Evolutionary conservation across 2,888 invertebrate species (phyloP).

Genomic region (Tryphoninae sp.): DNA sequence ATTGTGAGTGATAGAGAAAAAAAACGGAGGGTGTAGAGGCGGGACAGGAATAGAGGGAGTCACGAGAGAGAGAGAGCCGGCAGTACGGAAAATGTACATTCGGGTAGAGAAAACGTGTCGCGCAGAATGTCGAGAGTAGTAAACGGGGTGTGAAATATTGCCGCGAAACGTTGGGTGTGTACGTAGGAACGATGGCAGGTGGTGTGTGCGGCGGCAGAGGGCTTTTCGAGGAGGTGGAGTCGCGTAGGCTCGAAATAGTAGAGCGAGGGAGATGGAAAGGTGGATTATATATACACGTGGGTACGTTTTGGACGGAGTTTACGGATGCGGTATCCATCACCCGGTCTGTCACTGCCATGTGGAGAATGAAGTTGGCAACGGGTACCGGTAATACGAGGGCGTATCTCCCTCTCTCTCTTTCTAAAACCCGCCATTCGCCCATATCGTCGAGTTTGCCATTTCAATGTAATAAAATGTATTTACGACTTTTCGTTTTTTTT

Average conservation of each 20-base stretch:
- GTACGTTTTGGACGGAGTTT: slow-evolving; percentile 51
- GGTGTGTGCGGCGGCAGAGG: slow-evolving; percentile 25
- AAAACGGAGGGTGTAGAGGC: neutral
- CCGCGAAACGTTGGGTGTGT: slow-evolving; percentile 54
- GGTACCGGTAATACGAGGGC: slow-evolving; percentile 49
- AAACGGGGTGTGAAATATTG: slow-evolving; percentile 72
- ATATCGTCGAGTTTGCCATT: slow-evolving; percentile 14
- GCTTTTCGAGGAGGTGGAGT: slow-evolving; percentile 36
- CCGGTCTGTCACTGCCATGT: slow-evolving; percentile 70
- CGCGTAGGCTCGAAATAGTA: slow-evolving; percentile 42
- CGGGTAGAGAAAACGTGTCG: slow-evolving; percentile 40
- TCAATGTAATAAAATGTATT: slow-evolving; percentile 8
- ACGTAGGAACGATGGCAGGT: slow-evolving; percentile 40
- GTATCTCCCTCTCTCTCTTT: slow-evolving; percentile 38
- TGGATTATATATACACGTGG: slow-evolving; percentile 20
- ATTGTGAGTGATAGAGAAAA: neutral
- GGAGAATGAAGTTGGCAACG: slow-evolving; percentile 64
- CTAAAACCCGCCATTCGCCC: slow-evolving; percentile 31
- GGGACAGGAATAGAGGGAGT: slow-evolving; percentile 3
- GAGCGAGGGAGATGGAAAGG: slow-evolving; percentile 13
- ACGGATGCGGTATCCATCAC: slow-evolving; percentile 70
- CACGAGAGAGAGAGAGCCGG: neutral
- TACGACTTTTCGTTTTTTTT: neutral
- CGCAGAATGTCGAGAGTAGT: slow-evolving; percentile 61
- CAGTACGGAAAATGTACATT: neutral